A percentile compares a stretch with the other conserved stretches of the same genome.
These are phyloP conservation scores for Cybosia mesomella DNA, from an alignment of 2,888 invertebrate genomes.

Conservation along the genomic window DNA sequence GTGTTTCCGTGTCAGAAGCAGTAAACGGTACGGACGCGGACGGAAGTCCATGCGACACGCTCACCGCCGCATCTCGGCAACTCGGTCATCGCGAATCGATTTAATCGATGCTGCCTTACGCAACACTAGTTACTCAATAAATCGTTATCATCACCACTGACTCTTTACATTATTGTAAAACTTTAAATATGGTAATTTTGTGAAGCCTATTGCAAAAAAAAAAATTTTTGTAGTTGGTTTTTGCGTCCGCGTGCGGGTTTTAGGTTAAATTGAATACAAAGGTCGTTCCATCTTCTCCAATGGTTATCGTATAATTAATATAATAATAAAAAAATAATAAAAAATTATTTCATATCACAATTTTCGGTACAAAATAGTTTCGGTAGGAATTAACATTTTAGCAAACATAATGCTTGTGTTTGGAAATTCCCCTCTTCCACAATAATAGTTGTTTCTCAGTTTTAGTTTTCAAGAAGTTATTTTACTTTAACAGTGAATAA, in stretches of 20 bases:
- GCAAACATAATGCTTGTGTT: too few relatives aligned
- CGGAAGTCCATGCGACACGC: constrained; percentile 45
- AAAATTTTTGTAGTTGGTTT: neutral
- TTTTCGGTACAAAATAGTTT: too few relatives aligned
- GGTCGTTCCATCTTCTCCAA: neutral
- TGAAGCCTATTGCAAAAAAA: constrained; percentile 11
- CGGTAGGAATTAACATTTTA: too few relatives aligned
- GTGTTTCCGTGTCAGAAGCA: constrained; percentile 48
- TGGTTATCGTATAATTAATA: neutral
- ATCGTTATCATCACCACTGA: constrained; percentile 22
- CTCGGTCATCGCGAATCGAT: constrained; percentile 56
- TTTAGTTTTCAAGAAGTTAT: too few relatives aligned
- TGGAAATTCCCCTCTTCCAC: too few relatives aligned
- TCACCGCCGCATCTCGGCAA: constrained; percentile 22
- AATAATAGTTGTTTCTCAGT: too few relatives aligned
- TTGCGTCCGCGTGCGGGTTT: neutral
- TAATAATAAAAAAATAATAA: too few relatives aligned
- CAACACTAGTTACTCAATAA: constrained; percentile 48
- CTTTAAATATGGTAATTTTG: constrained; percentile 22
- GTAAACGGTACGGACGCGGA: constrained; percentile 29
- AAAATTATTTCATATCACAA: too few relatives aligned
- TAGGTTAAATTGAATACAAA: neutral
- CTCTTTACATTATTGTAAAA: constrained; percentile 19
- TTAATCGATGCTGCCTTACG: constrained; percentile 46
- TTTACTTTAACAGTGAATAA: too few relatives aligned